A percentile compares a stretch with the other conserved stretches of the same genome.
These are phyloP conservation scores for Adineta ricciae DNA, from an alignment of 2,888 invertebrate genomes.

Conservation along the genomic window DNA sequence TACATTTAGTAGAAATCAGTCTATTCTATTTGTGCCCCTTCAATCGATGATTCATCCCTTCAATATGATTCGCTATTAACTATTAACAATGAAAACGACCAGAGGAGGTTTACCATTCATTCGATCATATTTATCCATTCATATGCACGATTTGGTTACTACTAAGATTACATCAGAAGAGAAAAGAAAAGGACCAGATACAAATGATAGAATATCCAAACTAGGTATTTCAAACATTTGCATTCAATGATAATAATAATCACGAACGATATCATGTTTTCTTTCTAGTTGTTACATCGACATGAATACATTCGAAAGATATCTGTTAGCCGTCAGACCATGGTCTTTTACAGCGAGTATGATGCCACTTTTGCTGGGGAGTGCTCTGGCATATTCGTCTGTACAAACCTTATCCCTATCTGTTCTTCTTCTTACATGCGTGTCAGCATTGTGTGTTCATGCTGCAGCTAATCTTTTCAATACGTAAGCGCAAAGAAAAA, in stretches of 20 bases:
- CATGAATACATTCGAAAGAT: conserved; percentile 36
- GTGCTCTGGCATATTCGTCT: conserved; percentile 73
- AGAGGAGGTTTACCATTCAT: not conserved
- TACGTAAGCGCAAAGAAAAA: conserved; percentile 53
- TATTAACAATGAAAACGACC: not conserved
- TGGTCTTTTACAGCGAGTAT: conserved; percentile 86
- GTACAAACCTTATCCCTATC: conserved; percentile 64
- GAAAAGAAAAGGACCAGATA: not conserved
- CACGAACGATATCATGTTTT: not conserved
- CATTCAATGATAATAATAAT: too few relatives aligned
- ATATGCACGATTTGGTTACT: not conserved
- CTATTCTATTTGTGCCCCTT: too few relatives aligned
- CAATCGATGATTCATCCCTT: not conserved
- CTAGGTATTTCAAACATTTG: too few relatives aligned
- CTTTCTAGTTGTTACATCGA: not conserved
- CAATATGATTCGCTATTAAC: not conserved
- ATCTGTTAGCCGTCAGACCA: conserved; percentile 66
- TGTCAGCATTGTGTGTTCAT: conserved; percentile 80
- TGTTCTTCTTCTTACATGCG: conserved; percentile 64
- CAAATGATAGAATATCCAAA: too few relatives aligned
- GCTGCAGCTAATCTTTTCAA: conserved; percentile 92
- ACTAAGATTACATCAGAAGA: not conserved
- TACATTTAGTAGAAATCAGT: too few relatives aligned
- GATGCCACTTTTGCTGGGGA: conserved; percentile 78
- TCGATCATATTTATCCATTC: not conserved